Percentiles rank a stretch among this genome's conserved stretches.
These are phyloP conservation scores for Colostygia pectinataria DNA, from an alignment of 2,888 invertebrate genomes.

Conservation along the genomic window DNA sequence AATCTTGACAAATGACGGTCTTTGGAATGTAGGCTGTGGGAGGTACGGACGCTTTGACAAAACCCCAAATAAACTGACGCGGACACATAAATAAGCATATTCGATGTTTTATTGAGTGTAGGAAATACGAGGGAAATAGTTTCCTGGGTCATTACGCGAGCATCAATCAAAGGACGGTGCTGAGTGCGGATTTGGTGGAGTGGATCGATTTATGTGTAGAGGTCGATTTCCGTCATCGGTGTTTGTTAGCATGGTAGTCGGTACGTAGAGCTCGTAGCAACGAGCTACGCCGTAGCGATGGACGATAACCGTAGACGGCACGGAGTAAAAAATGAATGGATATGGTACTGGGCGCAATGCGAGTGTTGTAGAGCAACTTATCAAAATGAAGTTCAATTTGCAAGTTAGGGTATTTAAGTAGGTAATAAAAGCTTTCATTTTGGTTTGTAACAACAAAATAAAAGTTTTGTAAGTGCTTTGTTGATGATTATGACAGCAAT, in stretches of 20 bases:
- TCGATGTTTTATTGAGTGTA: conserved; percentile 80
- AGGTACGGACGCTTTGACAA: conserved; percentile 70
- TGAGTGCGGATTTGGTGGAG: conserved; percentile 52
- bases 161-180: conserved; percentile 75
- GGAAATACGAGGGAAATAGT: conserved; percentile 82
- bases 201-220: conserved; percentile 47
- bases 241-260: conserved; percentile 18
- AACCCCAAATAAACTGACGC: conserved; percentile 76
- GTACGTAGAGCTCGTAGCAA: conserved; percentile 20
- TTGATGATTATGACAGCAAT: too few relatives aligned
- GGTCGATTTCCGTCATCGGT: conserved; percentile 37
- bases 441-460: too few relatives aligned
- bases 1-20: conserved; percentile 82
- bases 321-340: conserved; percentile 3
- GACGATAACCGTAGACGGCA: conserved; percentile 17
- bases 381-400: too few relatives aligned
- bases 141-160: conserved; percentile 76
- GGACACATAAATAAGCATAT: conserved; percentile 79
- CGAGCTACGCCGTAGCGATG: conserved; percentile 22
- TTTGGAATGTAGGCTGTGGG: conserved; percentile 71
- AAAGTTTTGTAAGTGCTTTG: too few relatives aligned
- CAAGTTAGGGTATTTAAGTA: too few relatives aligned
- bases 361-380: too few relatives aligned
- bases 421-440: too few relatives aligned
- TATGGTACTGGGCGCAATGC: too few relatives aligned